phyloP scores from a whole-genome alignment of 2,797 vertebrate genomes.

The Acrossocheilus wenchowensis region DNA sequence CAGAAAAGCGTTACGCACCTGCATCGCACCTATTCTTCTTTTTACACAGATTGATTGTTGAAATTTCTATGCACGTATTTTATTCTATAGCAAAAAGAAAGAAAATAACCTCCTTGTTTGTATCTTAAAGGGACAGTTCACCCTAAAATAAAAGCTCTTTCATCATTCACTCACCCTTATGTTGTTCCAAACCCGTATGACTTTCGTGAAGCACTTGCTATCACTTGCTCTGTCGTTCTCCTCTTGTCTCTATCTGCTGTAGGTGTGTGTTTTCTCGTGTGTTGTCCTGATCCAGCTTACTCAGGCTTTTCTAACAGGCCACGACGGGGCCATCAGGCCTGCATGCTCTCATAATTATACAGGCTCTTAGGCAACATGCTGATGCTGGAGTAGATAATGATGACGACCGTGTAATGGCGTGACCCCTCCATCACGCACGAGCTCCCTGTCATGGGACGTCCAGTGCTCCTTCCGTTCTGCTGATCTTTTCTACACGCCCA shows the following conservation, averaged over 20 bases:
- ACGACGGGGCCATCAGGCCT: constrained; percentile 51
- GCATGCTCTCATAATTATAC: constrained; percentile 56
- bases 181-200: background rate
- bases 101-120: background rate
- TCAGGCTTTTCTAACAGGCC: constrained; percentile 57
- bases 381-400: constrained; percentile 58
- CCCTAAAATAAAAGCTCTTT: background rate
- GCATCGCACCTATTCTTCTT: background rate
- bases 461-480: constrained; percentile 35
- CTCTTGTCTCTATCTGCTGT: constrained; percentile 29
- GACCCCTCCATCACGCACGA: constrained; percentile 41
- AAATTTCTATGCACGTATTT: background rate
- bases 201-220: background rate
- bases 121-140: constrained; percentile 14
- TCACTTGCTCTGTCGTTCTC: constrained; percentile 15
- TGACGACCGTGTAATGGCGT: constrained; percentile 47
- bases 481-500: constrained; percentile 32
- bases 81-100: background rate
- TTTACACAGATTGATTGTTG: background rate
- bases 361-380: constrained; percentile 56
- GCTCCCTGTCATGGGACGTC: constrained; percentile 38
- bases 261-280: background rate
- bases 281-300: constrained; percentile 49
- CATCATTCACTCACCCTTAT: background rate
- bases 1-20: background rate